Evolutionary conservation across 2,113 vertebrate genomes (phyloP).

Genomic region (Gracilinanus agilis): DNA sequence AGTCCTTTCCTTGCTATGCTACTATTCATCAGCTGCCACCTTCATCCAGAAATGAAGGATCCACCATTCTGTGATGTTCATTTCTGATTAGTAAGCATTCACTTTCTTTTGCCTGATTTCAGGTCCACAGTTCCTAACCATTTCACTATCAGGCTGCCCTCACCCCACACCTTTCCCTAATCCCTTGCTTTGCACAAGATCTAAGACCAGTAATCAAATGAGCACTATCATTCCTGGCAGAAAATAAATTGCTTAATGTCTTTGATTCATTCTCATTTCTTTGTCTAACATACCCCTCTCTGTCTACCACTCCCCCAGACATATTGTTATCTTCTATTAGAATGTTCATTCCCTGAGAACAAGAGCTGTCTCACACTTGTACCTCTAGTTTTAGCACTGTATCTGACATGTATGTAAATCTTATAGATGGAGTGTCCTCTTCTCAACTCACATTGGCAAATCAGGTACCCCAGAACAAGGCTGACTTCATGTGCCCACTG

Average conservation of each 20-base stretch:
- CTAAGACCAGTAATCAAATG: not conserved
- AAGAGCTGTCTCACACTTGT: not conserved
- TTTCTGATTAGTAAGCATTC: slow-evolving; percentile 11
- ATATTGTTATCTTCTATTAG: not conserved
- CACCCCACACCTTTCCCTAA: not conserved
- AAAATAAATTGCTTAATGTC: not conserved
- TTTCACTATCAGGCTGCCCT: not conserved
- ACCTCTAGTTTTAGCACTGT: not conserved
- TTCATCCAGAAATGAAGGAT: not conserved
- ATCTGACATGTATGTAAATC: not conserved
- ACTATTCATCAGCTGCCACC: not conserved
- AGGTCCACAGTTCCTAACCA: not conserved
- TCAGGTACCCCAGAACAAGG: not conserved
- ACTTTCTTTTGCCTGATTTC: slow-evolving; percentile 1
- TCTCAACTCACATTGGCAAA: not conserved
- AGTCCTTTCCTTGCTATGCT: not conserved
- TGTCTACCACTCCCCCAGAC: not conserved
- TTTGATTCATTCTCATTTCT: not conserved
- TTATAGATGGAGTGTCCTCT: not conserved
- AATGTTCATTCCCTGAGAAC: not conserved
- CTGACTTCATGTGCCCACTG: not conserved
- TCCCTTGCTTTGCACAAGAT: not conserved
- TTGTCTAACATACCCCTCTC: not conserved
- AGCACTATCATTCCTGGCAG: not conserved
- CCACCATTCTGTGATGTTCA: not conserved